Percentiles rank a stretch among this genome's conserved stretches.
Conservation (phyloP, 2,113 vertebrate species). For the Pithys albifrons region DNA sequence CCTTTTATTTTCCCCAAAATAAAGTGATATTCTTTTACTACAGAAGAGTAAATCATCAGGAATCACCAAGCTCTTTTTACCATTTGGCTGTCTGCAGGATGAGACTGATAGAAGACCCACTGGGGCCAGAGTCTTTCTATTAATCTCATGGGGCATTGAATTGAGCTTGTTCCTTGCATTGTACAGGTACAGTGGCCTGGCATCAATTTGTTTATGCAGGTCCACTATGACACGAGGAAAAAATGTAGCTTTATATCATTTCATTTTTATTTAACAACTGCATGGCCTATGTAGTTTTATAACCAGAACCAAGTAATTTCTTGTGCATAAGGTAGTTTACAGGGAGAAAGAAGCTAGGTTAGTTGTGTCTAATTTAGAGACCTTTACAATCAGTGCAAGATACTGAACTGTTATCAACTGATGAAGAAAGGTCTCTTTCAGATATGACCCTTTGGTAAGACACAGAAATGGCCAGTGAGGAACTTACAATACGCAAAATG, state of each 20-base stretch:
- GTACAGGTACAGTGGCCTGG: not conserved
- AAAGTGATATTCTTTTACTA: not conserved
- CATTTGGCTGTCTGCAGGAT: not conserved
- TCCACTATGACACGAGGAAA: not conserved
- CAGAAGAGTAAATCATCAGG: not conserved
- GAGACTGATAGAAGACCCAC: not conserved
- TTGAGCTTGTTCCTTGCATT: not conserved
- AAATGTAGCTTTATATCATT: not conserved
- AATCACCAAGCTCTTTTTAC: not conserved
- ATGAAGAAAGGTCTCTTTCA: not conserved
- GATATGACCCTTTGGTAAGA: not conserved
- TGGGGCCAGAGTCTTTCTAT: not conserved
- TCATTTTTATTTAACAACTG: not conserved
- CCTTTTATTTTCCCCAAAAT: not conserved
- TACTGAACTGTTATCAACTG: not conserved
- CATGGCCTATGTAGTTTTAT: not conserved
- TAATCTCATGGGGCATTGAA: not conserved
- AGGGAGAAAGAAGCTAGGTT: not conserved
- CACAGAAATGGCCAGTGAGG: not conserved
- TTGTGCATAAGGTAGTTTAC: not conserved
- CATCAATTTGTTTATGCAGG: not conserved
- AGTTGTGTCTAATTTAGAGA: not conserved
- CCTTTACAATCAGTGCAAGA: not conserved
- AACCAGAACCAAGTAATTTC: not conserved
- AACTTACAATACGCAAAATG: not conserved